Percentiles rank a stretch among this genome's conserved stretches.
These are phyloP conservation scores for Tyria jacobaeae DNA, from an alignment of 2,888 invertebrate genomes.

Conservation along the genomic window DNA sequence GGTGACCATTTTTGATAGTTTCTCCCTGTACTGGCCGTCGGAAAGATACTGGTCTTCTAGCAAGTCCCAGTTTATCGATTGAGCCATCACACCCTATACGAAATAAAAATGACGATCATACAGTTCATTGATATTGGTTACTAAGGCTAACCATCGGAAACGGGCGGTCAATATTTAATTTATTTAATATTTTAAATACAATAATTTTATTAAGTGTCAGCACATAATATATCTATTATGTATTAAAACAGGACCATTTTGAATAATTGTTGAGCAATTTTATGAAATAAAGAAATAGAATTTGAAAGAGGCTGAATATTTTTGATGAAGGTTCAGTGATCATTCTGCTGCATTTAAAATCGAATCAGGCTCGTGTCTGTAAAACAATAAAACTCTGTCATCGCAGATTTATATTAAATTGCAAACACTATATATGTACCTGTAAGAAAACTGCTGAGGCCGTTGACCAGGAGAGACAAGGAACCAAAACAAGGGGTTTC, in stretches of 20 bases:
- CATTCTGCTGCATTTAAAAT: too few species aligned
- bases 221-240: too few species aligned
- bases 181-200: too few species aligned
- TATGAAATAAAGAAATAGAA: too few species aligned
- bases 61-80: slow-evolving; percentile 97
- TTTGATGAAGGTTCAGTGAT: too few species aligned
- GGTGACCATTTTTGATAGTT: slow-evolving; percentile 95
- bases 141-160: neutral
- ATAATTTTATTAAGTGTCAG: too few species aligned
- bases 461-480: slow-evolving; percentile 99
- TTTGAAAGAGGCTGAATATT: too few species aligned
- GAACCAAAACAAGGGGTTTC: slow-evolving; percentile 96
- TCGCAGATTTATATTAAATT: neutral
- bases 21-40: slow-evolving; percentile 92
- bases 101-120: neutral
- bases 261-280: too few species aligned
- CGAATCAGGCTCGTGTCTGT: too few species aligned
- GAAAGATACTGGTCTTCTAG: slow-evolving; percentile 95
- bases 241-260: too few species aligned
- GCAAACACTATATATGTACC: slow-evolving; percentile 75
- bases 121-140: too few species aligned
- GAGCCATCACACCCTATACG: slow-evolving; percentile 96
- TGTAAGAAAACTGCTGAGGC: slow-evolving; percentile 98
- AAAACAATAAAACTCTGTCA: too few species aligned
- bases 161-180: neutral